Conservation (phyloP, 2,113 vertebrate genomes). For the Plecturocebus donacophilus region DNA sequence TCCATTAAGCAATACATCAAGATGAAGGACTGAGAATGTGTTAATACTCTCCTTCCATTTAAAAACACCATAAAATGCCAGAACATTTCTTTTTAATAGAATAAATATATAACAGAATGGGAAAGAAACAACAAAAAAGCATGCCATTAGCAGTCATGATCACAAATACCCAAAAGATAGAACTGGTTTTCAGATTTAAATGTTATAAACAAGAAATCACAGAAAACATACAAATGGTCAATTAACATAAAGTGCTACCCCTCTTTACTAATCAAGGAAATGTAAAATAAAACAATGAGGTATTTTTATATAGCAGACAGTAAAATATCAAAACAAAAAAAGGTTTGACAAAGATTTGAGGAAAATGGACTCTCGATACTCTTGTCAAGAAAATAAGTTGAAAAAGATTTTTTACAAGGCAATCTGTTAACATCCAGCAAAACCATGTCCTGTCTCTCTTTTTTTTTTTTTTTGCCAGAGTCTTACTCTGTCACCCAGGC, state of each 20-base stretch:
- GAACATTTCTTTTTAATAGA: slow-evolving; percentile 20
- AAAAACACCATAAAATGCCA: not conserved
- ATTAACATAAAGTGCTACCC: not conserved
- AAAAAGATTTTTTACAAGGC: not conserved
- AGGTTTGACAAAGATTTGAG: not conserved
- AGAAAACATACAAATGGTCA: not conserved
- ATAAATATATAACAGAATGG: not conserved
- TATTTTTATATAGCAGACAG: not conserved
- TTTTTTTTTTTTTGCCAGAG: too few species aligned
- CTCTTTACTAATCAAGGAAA: not conserved
- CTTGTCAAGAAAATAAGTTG: not conserved
- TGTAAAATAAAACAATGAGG: not conserved
- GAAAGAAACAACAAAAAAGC: not conserved
- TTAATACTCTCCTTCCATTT: not conserved
- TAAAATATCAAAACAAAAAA: slow-evolving; percentile 22
- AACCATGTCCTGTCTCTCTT: not conserved
- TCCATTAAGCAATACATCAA: not conserved
- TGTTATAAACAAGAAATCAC: not conserved
- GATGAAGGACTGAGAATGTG: not conserved
- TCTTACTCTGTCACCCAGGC: too few species aligned
- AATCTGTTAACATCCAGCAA: slow-evolving; percentile 31
- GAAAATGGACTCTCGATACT: not conserved
- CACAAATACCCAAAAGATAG: not conserved
- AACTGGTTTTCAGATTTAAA: slow-evolving; percentile 1
- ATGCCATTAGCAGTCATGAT: not conserved